A percentile compares a stretch with the other conserved stretches of the same genome.
Conservation (phyloP, 2,888 invertebrate genomes). For the Arrhopalites spinosus region DNA sequence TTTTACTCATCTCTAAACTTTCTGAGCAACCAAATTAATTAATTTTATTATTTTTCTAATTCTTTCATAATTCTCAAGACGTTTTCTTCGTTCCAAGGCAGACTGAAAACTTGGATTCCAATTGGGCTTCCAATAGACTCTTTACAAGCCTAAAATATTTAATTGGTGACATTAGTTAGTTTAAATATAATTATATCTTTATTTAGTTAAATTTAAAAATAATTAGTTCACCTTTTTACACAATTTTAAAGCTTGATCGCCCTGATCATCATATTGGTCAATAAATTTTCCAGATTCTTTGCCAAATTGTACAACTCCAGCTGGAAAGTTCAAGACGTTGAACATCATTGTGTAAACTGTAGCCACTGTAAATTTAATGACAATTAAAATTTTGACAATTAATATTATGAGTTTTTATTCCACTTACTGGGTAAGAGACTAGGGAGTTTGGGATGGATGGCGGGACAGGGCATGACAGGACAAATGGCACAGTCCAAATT, state of each 20-base stretch:
- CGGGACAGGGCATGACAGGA: constrained; percentile 52
- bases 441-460: constrained; percentile 48
- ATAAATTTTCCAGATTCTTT: constrained; percentile 47
- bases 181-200: too few relatives aligned
- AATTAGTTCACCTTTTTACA: constrained; percentile 36
- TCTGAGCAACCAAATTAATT: too few relatives aligned
- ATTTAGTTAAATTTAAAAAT: too few relatives aligned
- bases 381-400: background rate
- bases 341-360: constrained; percentile 43
- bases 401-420: background rate
- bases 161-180: too few relatives aligned
- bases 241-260: constrained; percentile 47
- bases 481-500: constrained; percentile 50
- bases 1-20: too few relatives aligned
- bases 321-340: constrained; percentile 44
- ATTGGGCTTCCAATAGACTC: constrained; percentile 52
- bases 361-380: constrained; percentile 33
- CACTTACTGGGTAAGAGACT: constrained; percentile 45
- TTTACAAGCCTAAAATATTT: constrained; percentile 41
- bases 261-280: constrained; percentile 40
- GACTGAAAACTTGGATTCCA: constrained; percentile 48
- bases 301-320: constrained; percentile 42
- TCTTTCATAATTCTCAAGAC: constrained; percentile 51
- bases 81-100: constrained; percentile 51
- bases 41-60: too few relatives aligned